Evolutionary conservation across 2,797 vertebrate genomes (phyloP), one percentile per base, ranked within the genome.

Genomic region (Vireo griseus): DNA sequence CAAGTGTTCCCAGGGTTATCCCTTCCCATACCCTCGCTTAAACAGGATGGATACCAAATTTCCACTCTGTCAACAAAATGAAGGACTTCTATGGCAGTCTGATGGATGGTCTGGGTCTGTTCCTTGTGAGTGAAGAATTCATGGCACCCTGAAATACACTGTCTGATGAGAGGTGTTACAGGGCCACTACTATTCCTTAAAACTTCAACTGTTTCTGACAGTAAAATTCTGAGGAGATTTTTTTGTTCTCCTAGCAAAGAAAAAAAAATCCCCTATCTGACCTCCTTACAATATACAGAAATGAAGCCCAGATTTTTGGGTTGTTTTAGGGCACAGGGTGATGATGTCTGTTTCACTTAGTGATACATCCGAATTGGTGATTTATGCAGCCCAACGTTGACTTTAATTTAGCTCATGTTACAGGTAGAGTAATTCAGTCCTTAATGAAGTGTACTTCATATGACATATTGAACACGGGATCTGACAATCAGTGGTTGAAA

Each of bases 381-480:
- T 98, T 97, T 97, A 97, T 96, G 86, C 74, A 94, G 86, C 79
- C 78, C 88, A 92, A 97, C 50, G 24, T 61, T 93, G 96, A 86
- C 67, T 92, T 97, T 97, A 97, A 95, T 97, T 97, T 96, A 97
- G 95, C 84, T 97, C 92, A 82, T 86, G 96, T 98, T 97, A 97
- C 95, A 58, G 96, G 93, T 62, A 37, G 94, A 96, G 96, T 96
- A 97, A 97, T 96, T 97, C 94, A 87, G 88, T 91, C 90, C 93
- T 95, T 97, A 97, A 98, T 97, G 97, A 97, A 96, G 95, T 97
- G 94, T 88, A 94, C 71, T 95, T 93, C 80, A 26, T 73, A 80
- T 97, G 97, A 97, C 96, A 95, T 92, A 97, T 55, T 95, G 91
- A 96, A 97, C 96, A 97, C 78, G 85, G 45, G 86, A 95, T 92